These are phyloP conservation scores for Castor canadensis DNA, from an alignment of 2,113 vertebrate species.

Conservation along the genomic window DNA sequence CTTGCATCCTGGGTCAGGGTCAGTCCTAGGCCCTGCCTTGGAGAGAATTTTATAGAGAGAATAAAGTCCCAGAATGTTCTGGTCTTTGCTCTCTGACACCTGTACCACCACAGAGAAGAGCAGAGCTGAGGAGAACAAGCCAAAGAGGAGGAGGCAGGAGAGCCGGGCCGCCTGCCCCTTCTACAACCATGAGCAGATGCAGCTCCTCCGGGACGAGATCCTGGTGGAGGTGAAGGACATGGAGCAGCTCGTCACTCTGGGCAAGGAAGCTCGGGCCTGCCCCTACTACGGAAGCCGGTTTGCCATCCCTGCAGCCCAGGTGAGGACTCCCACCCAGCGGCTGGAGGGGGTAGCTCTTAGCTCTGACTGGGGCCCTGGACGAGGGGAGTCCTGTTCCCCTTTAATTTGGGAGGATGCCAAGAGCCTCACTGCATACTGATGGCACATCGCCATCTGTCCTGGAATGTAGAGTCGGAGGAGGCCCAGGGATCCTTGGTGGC, in stretches of 20 bases:
- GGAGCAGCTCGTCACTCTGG: conserved; percentile 91
- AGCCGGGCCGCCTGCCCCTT: conserved; percentile 86
- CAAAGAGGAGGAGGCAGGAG: conserved; percentile 84
- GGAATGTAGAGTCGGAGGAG: rapidly evolving
- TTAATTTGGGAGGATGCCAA: neutral
- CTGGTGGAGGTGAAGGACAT: conserved; percentile 90
- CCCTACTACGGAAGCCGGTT: conserved; percentile 94
- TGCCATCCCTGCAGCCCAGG: conserved; percentile 92
- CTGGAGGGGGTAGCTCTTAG: rapidly evolving
- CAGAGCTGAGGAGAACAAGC: conserved; percentile 71
- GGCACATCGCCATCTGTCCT: neutral
- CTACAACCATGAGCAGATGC: conserved; percentile 88
- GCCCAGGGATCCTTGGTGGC: neutral
- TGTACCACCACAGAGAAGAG: conserved; percentile 76
- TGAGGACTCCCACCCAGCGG: no score
- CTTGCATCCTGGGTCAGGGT: neutral
- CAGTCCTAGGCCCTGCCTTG: neutral
- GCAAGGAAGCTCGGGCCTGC: conserved; percentile 88
- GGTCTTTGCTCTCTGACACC: no score
- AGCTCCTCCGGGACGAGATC: conserved; percentile 80
- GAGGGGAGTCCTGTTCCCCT: neutral
- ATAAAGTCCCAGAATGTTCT: neutral
- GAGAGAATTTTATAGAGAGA: neutral
- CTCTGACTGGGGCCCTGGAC: neutral
- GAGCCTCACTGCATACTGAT: rapidly evolving